Percentiles rank a stretch among this genome's conserved stretches.
Conservation (phyloP, 2,113 vertebrate genomes). For the Lepus europaeus region DNA sequence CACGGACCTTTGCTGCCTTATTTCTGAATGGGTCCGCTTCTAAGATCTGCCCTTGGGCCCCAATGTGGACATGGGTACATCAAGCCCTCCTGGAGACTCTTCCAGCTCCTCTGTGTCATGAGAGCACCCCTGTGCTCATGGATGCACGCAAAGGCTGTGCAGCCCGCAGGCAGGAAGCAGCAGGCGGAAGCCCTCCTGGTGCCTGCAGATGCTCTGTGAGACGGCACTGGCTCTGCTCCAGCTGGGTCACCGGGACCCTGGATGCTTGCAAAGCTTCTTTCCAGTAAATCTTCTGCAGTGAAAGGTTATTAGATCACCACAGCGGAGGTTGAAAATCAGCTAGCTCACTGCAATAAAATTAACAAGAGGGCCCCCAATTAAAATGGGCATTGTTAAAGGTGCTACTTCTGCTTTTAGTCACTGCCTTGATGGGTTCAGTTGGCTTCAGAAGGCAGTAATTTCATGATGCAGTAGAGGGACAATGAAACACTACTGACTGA, state of each 20-base stretch:
- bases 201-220: not conserved
- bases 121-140: not conserved
- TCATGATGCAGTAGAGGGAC: not conserved
- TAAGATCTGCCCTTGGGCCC: not conserved
- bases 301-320: not conserved
- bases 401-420: not conserved
- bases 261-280: conserved; percentile 1
- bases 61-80: not conserved
- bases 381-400: not conserved
- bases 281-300: conserved; percentile 36
- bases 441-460: not conserved
- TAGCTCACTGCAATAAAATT: not conserved
- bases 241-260: not conserved
- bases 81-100: not conserved
- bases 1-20: not conserved
- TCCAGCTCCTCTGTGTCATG: too few relatives aligned
- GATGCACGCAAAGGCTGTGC: not conserved
- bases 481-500: not conserved
- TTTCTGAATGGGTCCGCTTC: not conserved
- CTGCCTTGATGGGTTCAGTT: not conserved
- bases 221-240: not conserved
- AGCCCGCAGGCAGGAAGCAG: too few relatives aligned
- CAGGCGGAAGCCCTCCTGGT: not conserved
- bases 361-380: too few relatives aligned
- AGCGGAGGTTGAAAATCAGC: not conserved